phyloP scores from a whole-genome alignment of 2,113 vertebrate genomes.

The Cacatua alba region DNA sequence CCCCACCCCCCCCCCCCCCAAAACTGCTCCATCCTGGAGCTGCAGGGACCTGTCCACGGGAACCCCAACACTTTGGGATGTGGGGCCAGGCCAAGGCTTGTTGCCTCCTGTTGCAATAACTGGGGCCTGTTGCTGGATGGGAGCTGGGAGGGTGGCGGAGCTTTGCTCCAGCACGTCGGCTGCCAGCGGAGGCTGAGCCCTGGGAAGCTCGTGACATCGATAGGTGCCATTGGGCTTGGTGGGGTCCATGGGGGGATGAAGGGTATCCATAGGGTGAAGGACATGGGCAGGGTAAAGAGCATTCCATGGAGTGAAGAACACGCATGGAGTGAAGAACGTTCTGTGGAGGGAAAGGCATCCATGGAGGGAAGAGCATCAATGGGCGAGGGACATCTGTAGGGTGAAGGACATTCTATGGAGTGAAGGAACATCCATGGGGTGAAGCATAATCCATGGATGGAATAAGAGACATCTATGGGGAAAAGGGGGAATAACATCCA shows the following conservation, averaged over 20 bases:
- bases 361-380: rapidly evolving
- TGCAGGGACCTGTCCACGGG: background rate
- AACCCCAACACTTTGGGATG: background rate
- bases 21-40: background rate
- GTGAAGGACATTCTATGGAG: rapidly evolving
- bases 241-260: rapidly evolving
- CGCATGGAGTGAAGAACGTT: rapidly evolving
- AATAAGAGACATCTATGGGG: rapidly evolving
- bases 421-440: background rate
- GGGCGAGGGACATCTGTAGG: rapidly evolving
- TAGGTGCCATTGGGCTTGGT: rapidly evolving
- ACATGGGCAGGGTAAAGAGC: background rate
- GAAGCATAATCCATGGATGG: background rate
- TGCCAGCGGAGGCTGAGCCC: background rate
- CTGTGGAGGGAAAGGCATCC: rapidly evolving
- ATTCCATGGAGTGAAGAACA: background rate
- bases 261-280: background rate
- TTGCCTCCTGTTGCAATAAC: background rate
- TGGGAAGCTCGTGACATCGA: rapidly evolving
- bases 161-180: rapidly evolving
- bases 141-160: background rate
- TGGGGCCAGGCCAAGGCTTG: constrained; percentile 3
- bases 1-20: too few relatives aligned
- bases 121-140: rapidly evolving
- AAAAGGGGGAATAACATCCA: background rate